Conservation (phyloP, 2,113 vertebrate species). For the Malaclemys terrapin region DNA sequence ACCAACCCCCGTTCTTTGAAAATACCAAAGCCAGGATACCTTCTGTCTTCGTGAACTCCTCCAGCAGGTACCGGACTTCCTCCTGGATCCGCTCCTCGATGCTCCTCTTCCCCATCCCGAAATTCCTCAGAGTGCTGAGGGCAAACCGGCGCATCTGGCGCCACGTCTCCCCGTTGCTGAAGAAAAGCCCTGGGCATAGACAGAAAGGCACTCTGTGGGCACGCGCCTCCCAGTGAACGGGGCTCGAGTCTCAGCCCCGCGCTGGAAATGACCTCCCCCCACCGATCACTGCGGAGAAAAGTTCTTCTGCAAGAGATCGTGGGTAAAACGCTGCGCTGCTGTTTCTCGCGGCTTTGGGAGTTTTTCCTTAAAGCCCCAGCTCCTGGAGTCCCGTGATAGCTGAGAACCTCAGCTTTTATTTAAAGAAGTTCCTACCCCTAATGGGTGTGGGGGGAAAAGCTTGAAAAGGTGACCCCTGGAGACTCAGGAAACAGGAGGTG, state of each 20-base stretch:
- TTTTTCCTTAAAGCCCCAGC: background rate
- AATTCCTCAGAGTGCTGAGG: constrained; percentile 54
- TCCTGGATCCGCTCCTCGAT: constrained; percentile 62
- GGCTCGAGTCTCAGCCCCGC: background rate
- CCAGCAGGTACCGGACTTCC: constrained; percentile 49
- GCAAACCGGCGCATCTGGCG: constrained; percentile 58
- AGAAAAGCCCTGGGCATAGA: background rate
- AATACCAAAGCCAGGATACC: constrained; percentile 36
- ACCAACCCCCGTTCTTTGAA: background rate
- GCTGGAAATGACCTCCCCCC: background rate
- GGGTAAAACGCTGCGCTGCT: background rate
- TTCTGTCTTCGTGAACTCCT: constrained; percentile 40
- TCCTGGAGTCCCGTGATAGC: background rate
- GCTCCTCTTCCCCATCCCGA: constrained; percentile 61
- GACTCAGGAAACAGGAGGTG: background rate
- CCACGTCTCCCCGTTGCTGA: constrained; percentile 51
- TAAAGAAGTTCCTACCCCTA: background rate
- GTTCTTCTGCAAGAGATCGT: background rate
- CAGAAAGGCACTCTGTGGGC: too few relatives aligned
- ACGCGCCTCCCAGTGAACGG: background rate
- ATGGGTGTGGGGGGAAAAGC: background rate
- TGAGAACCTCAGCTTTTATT: background rate
- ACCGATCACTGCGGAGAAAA: background rate
- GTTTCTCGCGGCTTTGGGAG: background rate
- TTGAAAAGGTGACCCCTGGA: background rate